Conservation (phyloP, 2,888 invertebrate genomes). For the Eupithecia vulgata region DNA sequence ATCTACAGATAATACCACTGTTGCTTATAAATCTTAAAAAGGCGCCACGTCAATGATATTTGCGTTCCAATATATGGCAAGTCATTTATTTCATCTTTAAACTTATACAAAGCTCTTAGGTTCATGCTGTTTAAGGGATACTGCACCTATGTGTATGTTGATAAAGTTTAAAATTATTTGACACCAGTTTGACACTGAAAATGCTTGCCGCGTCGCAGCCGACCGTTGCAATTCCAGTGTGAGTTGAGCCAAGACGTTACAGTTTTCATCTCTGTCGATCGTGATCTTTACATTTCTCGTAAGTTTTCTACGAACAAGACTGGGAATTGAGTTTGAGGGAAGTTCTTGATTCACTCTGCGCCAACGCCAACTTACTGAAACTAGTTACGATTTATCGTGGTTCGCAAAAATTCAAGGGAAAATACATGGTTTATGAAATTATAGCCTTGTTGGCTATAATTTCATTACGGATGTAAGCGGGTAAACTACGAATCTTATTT, state of each 20-base stretch:
- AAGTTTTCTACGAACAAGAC: conserved; percentile 14
- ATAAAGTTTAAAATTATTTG: neutral
- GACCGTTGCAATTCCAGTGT: neutral
- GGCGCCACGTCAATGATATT: neutral
- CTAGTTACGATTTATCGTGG: conserved; percentile 13
- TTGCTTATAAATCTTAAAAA: neutral
- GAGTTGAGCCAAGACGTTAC: conserved; percentile 41
- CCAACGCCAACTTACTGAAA: conserved; percentile 10
- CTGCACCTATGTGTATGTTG: neutral
- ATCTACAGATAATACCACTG: neutral
- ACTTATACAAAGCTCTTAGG: no score
- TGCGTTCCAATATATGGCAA: no score
- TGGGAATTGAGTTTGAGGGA: conserved; percentile 14
- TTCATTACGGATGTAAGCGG: no score
- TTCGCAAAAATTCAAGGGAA: neutral
- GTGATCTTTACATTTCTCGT: conserved; percentile 10
- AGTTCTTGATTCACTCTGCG: conserved; percentile 15
- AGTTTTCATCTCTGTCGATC: conserved; percentile 34
- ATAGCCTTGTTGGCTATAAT: neutral
- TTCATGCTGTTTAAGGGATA: neutral
- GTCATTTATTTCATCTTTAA: no score
- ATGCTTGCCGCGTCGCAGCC: neutral
- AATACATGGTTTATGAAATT: neutral
- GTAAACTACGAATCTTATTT: no score
- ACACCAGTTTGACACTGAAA: neutral